Evolutionary conservation across 2,113 vertebrate genomes (phyloP).

Genomic region (Uropsilus gracilis): DNA sequence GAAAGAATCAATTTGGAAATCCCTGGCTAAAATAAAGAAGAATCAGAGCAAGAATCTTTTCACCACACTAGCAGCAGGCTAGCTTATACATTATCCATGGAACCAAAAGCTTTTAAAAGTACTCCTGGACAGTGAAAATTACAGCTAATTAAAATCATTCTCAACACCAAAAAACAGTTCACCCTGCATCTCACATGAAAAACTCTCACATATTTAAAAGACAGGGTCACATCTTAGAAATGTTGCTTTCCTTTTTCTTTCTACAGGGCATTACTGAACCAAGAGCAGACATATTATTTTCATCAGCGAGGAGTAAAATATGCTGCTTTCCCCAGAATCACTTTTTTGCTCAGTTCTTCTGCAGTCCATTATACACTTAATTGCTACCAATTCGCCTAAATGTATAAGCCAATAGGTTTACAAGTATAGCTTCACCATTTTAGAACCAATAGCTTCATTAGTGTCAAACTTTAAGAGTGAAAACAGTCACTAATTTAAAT

Average conservation of each 20-base stretch:
- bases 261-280: not conserved
- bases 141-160: not conserved
- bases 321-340: not conserved
- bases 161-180: not conserved
- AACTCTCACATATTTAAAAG: slow-evolving; percentile 24
- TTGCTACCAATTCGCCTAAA: not conserved
- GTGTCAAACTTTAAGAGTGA: not conserved
- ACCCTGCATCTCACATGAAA: not conserved
- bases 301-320: not conserved
- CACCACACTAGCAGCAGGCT: not conserved
- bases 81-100: not conserved
- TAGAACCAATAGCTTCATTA: not conserved
- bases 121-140: not conserved
- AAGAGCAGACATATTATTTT: not conserved
- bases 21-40: not conserved
- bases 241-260: not conserved
- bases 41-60: not conserved
- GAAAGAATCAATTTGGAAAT: not conserved
- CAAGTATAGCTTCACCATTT: not conserved
- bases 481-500: slow-evolving; percentile 1
- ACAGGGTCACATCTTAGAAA: not conserved
- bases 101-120: not conserved
- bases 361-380: not conserved
- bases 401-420: not conserved
- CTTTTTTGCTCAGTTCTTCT: not conserved